Evolutionary conservation across 2,113 vertebrate species (phyloP).

Genomic region (Phodopus roborovskii): DNA sequence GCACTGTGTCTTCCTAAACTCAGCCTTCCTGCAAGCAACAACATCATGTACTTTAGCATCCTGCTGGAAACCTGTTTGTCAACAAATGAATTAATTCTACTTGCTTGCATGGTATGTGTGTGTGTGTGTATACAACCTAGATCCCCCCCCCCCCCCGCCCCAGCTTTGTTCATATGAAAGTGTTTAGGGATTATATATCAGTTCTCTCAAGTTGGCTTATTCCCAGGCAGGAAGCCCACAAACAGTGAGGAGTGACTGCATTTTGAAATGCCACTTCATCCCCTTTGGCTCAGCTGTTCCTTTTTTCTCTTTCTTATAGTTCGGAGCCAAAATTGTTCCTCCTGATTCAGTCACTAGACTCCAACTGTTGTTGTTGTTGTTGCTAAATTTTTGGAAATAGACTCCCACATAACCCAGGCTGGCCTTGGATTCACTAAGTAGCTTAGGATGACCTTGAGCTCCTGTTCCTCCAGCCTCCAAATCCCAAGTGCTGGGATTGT

Average conservation of each 20-base stretch:
- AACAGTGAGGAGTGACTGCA: too few species aligned
- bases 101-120: background rate
- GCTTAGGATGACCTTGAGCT: background rate
- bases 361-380: background rate
- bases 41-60: accelerated
- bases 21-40: accelerated
- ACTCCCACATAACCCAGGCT: background rate
- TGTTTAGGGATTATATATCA: background rate
- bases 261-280: background rate
- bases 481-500: background rate
- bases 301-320: background rate
- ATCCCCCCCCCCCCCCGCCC: accelerated
- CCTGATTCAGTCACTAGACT: background rate
- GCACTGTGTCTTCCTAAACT: background rate
- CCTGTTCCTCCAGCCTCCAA: background rate
- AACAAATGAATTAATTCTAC: background rate
- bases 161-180: background rate
- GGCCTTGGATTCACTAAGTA: background rate
- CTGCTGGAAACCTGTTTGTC: background rate
- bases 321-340: background rate
- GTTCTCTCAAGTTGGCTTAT: background rate
- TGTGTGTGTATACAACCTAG: too few species aligned
- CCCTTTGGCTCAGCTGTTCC: background rate
- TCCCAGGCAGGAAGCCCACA: accelerated
- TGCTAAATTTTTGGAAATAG: background rate